Evolutionary conservation across 2,797 vertebrate species (phyloP), one percentile per base, ranked within the genome.

Genomic region (Peromyscus aztecus): DNA sequence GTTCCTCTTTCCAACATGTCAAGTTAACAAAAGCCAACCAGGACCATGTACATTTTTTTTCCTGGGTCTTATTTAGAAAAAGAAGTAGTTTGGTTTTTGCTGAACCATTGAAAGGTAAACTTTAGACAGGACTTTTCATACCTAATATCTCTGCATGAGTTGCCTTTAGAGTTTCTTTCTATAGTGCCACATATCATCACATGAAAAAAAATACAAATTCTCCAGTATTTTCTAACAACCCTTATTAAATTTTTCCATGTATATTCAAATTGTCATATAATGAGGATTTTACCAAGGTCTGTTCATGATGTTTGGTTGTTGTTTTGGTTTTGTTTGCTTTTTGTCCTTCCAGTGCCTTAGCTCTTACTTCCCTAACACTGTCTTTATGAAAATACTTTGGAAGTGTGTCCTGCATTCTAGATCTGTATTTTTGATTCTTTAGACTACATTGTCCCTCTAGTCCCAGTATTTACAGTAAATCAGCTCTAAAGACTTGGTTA

Each of bases 241-340:
- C 52, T 77, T 92, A 82, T 95, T 65, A 67, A 61, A 37, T 14
- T 78, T 95, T 94, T 76, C 59, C 55, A 23, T 29, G 55, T 94
- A 12, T 65, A 55, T 49, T 49, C 21, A 78, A 85, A 55, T 82
- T 92, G 27, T 37, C 83, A 55, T 96, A 75, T 83, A 59, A 24
- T 6, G 6, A 92, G 76, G 17, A 73, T 87, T 93, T 96, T 59
- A 59, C 87, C 46, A 52, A 75, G 4, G 4, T 95, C 85, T 40
- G 24, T 67, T 21, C 43, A 34, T 34, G 27, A 34, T 76, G n/a
- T 93, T 92, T 80, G 27, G 69, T 87, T 92, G 31, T 52, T 55
- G 52, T 55, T 55, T 16, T 55, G 52, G 52, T 55, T 55, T 55
- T 55, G 52, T 55, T 55, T 14, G 52, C 2, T 52, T 55, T 55